Evolutionary conservation across 2,888 invertebrate species (phyloP).

Genomic region (Synanthedon myopaeformis): DNA sequence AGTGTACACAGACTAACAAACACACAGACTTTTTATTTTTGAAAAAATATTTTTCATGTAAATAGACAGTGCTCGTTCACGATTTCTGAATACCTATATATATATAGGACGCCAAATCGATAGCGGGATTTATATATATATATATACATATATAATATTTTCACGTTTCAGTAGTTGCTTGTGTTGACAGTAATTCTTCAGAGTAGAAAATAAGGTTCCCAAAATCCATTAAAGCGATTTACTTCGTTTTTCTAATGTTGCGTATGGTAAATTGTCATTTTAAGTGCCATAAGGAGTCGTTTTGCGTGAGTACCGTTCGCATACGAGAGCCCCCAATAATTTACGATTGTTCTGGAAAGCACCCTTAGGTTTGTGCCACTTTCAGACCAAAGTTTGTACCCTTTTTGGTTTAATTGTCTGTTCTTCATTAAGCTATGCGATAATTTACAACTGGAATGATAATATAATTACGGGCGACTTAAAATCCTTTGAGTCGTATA

Average conservation of each 20-base stretch:
- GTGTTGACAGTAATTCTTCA: no score
- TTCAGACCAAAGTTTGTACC: constrained; percentile 1
- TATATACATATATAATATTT: no score
- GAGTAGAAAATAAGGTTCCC: constrained; percentile 4
- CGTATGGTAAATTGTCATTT: constrained; percentile 30
- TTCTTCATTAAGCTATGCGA: constrained; percentile 1
- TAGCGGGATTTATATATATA: no score
- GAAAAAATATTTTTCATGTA: no score
- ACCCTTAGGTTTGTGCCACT: constrained; percentile 2
- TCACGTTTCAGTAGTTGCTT: no score
- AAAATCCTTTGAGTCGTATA: neutral
- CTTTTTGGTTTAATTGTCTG: constrained; percentile 1
- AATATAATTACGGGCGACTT: neutral
- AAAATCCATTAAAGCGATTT: constrained; percentile 27
- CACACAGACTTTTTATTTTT: no score
- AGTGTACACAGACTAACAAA: no score
- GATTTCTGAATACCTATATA: no score
- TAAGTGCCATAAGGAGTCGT: constrained; percentile 23
- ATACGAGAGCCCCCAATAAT: constrained; percentile 24
- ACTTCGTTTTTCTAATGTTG: constrained; percentile 26
- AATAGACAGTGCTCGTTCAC: no score
- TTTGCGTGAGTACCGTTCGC: constrained; percentile 15
- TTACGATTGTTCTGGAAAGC: constrained; percentile 20
- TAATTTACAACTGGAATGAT: neutral
- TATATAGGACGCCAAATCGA: no score